Evolutionary conservation across 2,888 invertebrate species (phyloP), one percentile per base, ranked within the genome.

Genomic region (Sminthurinus aureus): DNA sequence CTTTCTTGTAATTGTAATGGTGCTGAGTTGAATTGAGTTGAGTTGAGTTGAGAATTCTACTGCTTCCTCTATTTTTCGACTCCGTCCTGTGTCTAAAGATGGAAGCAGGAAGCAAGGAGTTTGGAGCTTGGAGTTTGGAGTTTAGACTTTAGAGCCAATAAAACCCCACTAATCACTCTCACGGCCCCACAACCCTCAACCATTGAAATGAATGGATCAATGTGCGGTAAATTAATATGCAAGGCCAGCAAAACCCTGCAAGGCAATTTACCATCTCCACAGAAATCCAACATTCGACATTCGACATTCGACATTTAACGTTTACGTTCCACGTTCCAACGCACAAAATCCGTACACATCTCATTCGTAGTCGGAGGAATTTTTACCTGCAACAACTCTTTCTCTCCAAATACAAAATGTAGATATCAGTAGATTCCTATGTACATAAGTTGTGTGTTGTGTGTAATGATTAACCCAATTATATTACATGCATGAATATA

Each of bases 401-500:
- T 38, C 38, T 9, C 3, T n/a, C 15, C 64, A 64, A 15, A 64
- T 0, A 8, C 64, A 64, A 15, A 58, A 12, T 58, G n/a, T n/a
- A 64, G 15, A 64, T 58, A 58, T 58, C 58, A 15, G 9, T 67
- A 67, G n/a, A 67, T 6, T 18, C 66, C 66, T 4, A 38, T 38
- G 38, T 38, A n/a, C n/a, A n/a, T n/a, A n/a, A n/a, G n/a, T 38
- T 6, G 38, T 38, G 6, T 38, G 1, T 38, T 9, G 71, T 12
- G 15, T 13, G 22, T 79, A 51, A 79, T 79, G 67, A 79, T 77
- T 79, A 79, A 79, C 79, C 79, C 79, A 79, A 79, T 79, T 79
- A 69, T 26, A 67, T 38, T 67, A 22, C 24, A 15, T 24, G 4
- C 69, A 20, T n/a, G 71, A 20, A 67, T 67, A 67, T 11, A 67